Percentiles rank a stretch among this genome's conserved stretches.
phyloP scores from a whole-genome alignment of 30 jellyfish, hydroid and myxozoan species.

The Catostylus mosaicus region DNA sequence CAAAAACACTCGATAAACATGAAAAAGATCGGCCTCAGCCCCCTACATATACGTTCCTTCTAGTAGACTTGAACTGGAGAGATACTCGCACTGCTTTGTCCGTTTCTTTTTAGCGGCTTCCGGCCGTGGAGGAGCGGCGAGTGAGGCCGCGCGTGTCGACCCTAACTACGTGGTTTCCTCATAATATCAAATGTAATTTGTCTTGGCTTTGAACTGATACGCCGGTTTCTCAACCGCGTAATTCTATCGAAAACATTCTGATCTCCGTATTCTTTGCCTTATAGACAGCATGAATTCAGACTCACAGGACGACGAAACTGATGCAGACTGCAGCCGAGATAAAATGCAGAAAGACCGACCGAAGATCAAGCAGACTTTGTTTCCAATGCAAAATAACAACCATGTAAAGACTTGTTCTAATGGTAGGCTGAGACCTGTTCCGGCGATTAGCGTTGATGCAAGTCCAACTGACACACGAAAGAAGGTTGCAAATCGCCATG shows the following conservation, averaged over 20 bases:
- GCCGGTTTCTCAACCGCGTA: slow-evolving; percentile 15
- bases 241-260: slow-evolving; percentile 8
- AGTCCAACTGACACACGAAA: neutral
- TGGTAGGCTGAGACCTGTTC: neutral
- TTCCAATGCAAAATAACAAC: slow-evolving; percentile 5
- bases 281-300: slow-evolving; percentile 32
- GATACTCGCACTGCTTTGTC: no score
- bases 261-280: neutral
- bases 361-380: slow-evolving; percentile 6
- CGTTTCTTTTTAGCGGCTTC: no score
- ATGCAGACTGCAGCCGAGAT: slow-evolving; percentile 4
- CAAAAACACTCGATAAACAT: no score
- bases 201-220: slow-evolving; percentile 27
- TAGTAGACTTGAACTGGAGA: no score
- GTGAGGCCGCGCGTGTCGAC: neutral
- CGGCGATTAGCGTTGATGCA: neutral
- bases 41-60: no score
- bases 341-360: slow-evolving; percentile 2
- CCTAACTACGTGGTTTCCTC: slow-evolving; percentile 27
- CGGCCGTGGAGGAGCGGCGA: neutral
- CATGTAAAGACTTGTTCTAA: neutral
- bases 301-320: slow-evolving; percentile 17
- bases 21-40: no score
- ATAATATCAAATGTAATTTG: slow-evolving; percentile 8
- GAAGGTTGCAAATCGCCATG: slow-evolving; percentile 35